These are phyloP conservation scores for Lissocephala sabroskyi DNA, from an alignment of 2,888 invertebrate species.

Conservation along the genomic window DNA sequence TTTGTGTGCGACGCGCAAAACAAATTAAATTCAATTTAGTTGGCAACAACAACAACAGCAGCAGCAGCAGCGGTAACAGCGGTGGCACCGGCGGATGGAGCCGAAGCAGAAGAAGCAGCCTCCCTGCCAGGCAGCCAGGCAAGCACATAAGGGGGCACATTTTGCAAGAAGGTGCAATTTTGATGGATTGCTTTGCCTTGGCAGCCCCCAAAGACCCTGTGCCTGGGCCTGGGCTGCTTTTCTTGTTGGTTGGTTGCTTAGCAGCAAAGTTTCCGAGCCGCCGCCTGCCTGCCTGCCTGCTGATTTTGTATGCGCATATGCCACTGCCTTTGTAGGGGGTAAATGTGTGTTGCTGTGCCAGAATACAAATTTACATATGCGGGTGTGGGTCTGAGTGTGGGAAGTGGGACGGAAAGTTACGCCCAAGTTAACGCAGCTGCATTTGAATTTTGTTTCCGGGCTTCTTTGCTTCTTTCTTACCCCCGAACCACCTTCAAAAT, in stretches of 20 bases:
- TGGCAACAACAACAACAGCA: constrained; percentile 32
- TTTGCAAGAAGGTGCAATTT: constrained; percentile 69
- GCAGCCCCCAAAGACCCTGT: neutral
- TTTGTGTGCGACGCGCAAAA: constrained; percentile 52
- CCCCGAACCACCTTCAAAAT: no score
- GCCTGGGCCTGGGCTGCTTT: neutral
- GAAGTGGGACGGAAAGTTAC: constrained; percentile 21
- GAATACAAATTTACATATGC: constrained; percentile 19
- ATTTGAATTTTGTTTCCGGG: constrained; percentile 46
- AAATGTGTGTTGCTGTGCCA: no score
- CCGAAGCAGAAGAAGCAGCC: constrained; percentile 2
- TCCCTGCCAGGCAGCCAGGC: no score
- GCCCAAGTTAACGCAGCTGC: constrained; percentile 55
- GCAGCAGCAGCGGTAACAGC: constrained; percentile 3
- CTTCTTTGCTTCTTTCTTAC: no score
- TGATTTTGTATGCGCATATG: constrained; percentile 36
- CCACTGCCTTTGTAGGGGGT: constrained; percentile 2
- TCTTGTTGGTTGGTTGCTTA: constrained; percentile 5
- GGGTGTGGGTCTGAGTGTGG: constrained; percentile 19
- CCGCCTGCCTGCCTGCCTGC: constrained; percentile 17
- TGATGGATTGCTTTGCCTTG: constrained; percentile 64
- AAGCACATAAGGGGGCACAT: constrained; percentile 6
- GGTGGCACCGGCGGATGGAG: constrained; percentile 39
- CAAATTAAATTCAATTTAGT: constrained; percentile 70
- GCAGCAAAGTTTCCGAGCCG: neutral